A percentile compares a stretch with the other conserved stretches of the same genome.
These are phyloP conservation scores for Stegodyphus dumicola DNA, from an alignment of 1,140 invertebrate genomes.

Conservation along the genomic window DNA sequence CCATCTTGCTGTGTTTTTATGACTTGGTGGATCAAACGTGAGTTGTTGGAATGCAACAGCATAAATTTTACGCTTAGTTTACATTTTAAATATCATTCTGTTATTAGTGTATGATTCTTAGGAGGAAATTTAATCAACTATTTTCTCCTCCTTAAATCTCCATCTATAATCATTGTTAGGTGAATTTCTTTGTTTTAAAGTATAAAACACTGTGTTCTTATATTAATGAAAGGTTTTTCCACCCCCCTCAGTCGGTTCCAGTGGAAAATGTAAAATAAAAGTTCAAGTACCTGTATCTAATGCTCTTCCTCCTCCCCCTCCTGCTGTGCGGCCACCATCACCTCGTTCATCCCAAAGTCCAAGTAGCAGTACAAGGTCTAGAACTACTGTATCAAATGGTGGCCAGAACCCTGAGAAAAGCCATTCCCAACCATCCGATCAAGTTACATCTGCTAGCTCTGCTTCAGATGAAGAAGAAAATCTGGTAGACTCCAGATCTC, in stretches of 20 bases:
- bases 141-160: no score
- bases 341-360: constrained; percentile 50
- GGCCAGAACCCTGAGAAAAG: neutral
- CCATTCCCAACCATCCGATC: neutral
- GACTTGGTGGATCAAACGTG: no score
- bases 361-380: constrained; percentile 39
- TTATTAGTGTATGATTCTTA: no score
- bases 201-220: no score
- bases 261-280: constrained; percentile 45
- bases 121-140: no score
- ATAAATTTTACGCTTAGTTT: no score
- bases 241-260: neutral
- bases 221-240: no score
- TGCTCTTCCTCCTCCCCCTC: constrained; percentile 25
- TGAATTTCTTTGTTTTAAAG: no score
- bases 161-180: no score
- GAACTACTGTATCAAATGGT: constrained; percentile 13
- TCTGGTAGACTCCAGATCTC: constrained; percentile 14
- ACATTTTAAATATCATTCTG: no score
- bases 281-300: constrained; percentile 11
- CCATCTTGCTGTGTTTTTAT: no score
- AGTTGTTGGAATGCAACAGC: no score
- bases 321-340: constrained; percentile 41
- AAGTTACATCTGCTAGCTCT: constrained; percentile 12
- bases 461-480: constrained; percentile 28